Evolutionary conservation across 2,797 vertebrate species (phyloP).

Genomic region (Paguma larvata): DNA sequence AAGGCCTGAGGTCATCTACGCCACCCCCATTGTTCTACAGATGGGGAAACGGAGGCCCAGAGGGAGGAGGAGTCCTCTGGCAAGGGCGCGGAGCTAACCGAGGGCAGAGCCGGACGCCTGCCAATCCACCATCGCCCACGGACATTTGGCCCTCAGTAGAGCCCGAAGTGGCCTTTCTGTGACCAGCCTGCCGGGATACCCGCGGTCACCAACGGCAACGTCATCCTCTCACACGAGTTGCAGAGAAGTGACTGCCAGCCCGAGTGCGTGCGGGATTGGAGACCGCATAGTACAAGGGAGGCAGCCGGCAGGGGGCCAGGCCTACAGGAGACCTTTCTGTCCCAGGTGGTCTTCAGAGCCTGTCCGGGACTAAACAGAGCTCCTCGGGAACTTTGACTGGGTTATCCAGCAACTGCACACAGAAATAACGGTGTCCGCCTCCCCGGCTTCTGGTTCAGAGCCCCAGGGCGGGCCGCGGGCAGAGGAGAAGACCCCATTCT

Average conservation of each 20-base stretch:
- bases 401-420: not conserved
- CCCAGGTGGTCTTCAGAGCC: not conserved
- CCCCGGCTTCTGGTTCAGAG: not conserved
- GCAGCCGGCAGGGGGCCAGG: not conserved
- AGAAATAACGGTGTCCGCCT: not conserved
- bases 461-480: rapidly evolving
- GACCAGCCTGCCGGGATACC: not conserved
- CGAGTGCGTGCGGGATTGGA: rapidly evolving
- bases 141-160: not conserved
- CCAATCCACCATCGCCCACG: not conserved
- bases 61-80: not conserved
- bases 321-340: not conserved
- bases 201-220: conserved; percentile 44
- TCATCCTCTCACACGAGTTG: not conserved
- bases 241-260: not conserved
- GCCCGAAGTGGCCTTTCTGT: not conserved
- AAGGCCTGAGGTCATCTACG: not conserved
- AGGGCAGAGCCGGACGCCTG: not conserved
- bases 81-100: not conserved
- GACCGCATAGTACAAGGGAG: not conserved
- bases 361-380: not conserved
- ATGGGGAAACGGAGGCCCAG: not conserved
- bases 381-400: not conserved
- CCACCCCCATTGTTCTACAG: not conserved
- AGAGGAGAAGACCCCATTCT: not conserved